Evolutionary conservation across 2,888 invertebrate genomes (phyloP).

Genomic region (Adelognathus sp.): DNA sequence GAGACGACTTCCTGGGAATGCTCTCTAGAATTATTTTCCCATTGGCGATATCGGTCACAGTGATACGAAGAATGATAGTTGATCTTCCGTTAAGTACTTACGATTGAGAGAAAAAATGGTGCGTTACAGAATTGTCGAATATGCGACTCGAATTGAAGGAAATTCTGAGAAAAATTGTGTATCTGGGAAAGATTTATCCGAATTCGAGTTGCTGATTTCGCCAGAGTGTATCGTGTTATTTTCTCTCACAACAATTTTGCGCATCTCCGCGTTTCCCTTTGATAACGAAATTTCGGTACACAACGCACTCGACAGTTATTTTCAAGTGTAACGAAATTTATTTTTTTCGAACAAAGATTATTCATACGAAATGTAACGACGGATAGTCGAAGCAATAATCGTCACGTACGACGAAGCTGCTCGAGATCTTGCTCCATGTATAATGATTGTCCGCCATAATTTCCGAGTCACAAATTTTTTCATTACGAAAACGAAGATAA

Average conservation of each 20-base stretch:
- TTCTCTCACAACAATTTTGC: neutral
- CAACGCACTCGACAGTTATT: too few species aligned
- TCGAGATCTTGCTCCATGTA: neutral
- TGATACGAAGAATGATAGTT: neutral
- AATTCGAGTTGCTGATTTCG: neutral
- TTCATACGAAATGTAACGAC: neutral
- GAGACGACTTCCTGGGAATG: slow-evolving; percentile 25
- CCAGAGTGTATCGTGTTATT: neutral
- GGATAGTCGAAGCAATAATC: slow-evolving; percentile 15
- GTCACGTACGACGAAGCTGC: neutral
- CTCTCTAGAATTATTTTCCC: slow-evolving; percentile 31
- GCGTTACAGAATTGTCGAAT: neutral
- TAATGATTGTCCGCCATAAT: neutral
- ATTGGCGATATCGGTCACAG: slow-evolving; percentile 19
- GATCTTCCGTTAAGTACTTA: neutral
- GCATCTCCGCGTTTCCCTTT: neutral
- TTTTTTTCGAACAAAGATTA: slow-evolving; percentile 17
- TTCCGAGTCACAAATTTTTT: neutral
- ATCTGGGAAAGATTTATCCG: neutral
- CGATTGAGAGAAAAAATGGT: neutral
- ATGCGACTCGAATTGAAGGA: neutral
- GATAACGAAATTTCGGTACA: neutral
- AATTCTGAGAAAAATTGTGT: neutral
- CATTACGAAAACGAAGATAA: neutral
- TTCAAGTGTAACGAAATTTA: slow-evolving; percentile 9